A percentile compares a stretch with the other conserved stretches of the same genome.
Conservation (phyloP, 2,113 vertebrate genomes). For the Colinus virginianus region DNA sequence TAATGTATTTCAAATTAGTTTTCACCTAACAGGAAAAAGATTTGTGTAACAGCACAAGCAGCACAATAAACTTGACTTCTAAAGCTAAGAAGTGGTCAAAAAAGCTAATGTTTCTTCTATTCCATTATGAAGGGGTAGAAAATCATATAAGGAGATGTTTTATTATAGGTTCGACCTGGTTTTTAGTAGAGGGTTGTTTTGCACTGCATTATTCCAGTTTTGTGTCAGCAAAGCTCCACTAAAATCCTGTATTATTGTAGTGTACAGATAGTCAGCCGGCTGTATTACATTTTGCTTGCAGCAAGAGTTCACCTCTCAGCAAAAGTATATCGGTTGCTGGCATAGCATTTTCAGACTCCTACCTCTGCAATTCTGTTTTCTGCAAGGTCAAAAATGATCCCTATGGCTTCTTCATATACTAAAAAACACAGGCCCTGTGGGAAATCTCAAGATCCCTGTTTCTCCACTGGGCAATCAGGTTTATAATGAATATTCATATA, state of each 20-base stretch:
- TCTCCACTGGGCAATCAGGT: not conserved
- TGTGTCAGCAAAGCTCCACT: not conserved
- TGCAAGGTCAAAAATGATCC: not conserved
- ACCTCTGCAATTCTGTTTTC: not conserved
- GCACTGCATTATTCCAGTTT: not conserved
- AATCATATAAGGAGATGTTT: not conserved
- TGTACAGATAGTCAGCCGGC: rapidly evolving
- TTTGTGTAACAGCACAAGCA: not conserved
- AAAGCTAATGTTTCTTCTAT: not conserved
- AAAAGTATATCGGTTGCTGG: not conserved
- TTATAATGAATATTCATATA: not conserved
- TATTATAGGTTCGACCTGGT: not conserved
- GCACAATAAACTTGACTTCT: not conserved
- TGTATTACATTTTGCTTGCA: not conserved
- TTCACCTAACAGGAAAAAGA: not conserved
- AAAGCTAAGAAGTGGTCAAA: not conserved
- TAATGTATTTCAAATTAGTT: not conserved
- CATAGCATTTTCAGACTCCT: not conserved
- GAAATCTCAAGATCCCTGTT: not conserved
- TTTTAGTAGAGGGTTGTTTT: not conserved
- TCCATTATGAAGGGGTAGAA: not conserved
- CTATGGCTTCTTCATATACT: not conserved
- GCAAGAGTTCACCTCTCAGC: not conserved
- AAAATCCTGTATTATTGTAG: not conserved
- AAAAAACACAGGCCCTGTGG: not conserved